phyloP scores from a whole-genome alignment of 1,140 invertebrate genomes.

The Cardiocondyla obscurior region DNA sequence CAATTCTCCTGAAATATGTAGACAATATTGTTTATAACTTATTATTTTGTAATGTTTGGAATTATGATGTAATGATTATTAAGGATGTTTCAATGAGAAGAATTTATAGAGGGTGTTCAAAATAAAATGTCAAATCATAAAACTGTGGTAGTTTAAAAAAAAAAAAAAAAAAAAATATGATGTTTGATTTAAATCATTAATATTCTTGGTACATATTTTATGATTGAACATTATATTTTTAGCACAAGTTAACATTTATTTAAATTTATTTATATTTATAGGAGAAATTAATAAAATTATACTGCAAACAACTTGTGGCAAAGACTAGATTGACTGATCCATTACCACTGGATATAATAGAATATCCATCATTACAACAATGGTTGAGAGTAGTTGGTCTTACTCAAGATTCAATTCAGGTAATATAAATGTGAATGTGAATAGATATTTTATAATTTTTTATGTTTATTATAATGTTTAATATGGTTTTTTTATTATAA shows the following conservation, averaged over 20 bases:
- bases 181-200: background rate
- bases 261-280: constrained; percentile 84
- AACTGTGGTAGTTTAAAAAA: no score
- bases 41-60: background rate
- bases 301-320: constrained; percentile 94
- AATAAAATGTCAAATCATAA: no score
- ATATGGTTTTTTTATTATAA: background rate
- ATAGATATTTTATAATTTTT: constrained; percentile 9
- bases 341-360: constrained; percentile 85
- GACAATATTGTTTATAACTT: background rate
- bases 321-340: constrained; percentile 89
- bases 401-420: constrained; percentile 88
- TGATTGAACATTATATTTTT: background rate
- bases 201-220: background rate
- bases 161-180: no score
- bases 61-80: background rate
- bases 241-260: constrained; percentile 16
- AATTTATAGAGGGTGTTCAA: no score
- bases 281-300: constrained; percentile 97
- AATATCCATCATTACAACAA: constrained; percentile 91
- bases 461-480: background rate
- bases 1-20: background rate
- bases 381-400: constrained; percentile 97
- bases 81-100: background rate
- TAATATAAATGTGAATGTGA: constrained; percentile 71